Evolutionary conservation across 2,888 invertebrate species (phyloP), one percentile per base, ranked within the genome.

Genomic region (Andrena hattorfiana): DNA sequence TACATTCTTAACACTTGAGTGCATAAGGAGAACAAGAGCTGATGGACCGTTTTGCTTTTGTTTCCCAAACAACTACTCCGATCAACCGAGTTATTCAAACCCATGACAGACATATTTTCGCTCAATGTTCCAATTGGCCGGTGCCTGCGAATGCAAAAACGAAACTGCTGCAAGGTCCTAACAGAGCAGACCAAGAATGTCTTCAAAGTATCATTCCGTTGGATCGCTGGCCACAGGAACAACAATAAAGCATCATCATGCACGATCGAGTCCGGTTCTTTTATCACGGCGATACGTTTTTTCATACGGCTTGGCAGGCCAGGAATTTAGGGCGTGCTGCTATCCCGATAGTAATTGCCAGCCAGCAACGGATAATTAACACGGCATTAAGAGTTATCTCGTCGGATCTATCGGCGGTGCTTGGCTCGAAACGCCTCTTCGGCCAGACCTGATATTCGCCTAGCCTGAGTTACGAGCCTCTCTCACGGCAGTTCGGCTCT

Each of bases 301-400:
- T 83, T 77, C 77, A 83, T 77, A 75, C 77, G 82, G 60, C 60
- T 69, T 82, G 70, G 73, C 81, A 76, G 75, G 23, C 42, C 32
- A 67, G 87, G 87, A 88, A 90, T 90, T 90, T 89, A 85, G 89
- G 87, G 87, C 86, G 89, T 87, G 85, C 85, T 75, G 83, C 82
- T 83, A 80, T 86, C 77, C 77, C 62, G 66, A 77, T 81, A 78
- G 87, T 86, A 87, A 90, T 90, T 90, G 84, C 84, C 76, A 78
- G 64, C 76, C 82, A 76, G 84, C 79, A 72, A 77, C 82, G 83
- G 87, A 88, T 90, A 91, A 90, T 91, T 91, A 91, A 90, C 87
- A 87, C 87, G 85, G 83, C 87, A 89, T 89, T 85, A 89, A 88
- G 86, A 87, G 73, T 89, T 88, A 88, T 89, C 89, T 89, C 66